Conservation (phyloP, 2,113 vertebrate species). For the Epinephelus lanceolatus region DNA sequence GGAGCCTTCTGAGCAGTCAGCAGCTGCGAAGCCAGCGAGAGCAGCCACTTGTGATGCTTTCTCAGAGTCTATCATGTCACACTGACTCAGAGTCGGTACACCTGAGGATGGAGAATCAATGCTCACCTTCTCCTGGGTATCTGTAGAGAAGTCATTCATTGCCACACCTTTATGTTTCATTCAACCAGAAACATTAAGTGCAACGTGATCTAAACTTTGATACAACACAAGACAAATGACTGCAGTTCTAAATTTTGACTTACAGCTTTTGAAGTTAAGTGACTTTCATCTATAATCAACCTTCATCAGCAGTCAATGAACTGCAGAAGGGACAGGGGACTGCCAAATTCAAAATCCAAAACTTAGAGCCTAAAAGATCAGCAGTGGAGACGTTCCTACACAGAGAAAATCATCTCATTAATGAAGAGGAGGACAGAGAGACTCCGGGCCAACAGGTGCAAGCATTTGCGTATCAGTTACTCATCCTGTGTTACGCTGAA, state of each 20-base stretch:
- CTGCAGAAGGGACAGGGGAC: not conserved
- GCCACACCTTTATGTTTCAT: constrained; percentile 40
- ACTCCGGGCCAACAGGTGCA: not conserved
- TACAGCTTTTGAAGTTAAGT: not conserved
- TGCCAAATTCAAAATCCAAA: not conserved
- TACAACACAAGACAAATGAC: not conserved
- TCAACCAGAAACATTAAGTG: not conserved
- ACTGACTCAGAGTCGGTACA: constrained; percentile 7
- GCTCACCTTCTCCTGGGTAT: constrained; percentile 36
- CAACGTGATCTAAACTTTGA: not conserved
- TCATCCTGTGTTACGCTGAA: too few species aligned
- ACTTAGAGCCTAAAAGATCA: not conserved
- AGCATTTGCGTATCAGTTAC: too few species aligned
- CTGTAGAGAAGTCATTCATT: constrained; percentile 23
- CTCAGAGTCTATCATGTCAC: constrained; percentile 27
- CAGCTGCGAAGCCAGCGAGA: constrained; percentile 16
- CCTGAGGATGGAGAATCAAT: constrained; percentile 31
- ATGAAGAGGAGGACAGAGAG: not conserved
- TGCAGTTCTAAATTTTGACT: not conserved
- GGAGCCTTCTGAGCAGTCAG: constrained; percentile 7
- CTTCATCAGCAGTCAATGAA: not conserved
- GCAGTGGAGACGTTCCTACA: not conserved
- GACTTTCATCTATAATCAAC: constrained; percentile 6
- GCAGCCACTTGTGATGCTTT: constrained; percentile 14
- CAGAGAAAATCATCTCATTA: constrained; percentile 3